These are phyloP conservation scores for Stichodactyla helianthus DNA, from an alignment of 64 coral and sea anemone species.

Conservation along the genomic window DNA sequence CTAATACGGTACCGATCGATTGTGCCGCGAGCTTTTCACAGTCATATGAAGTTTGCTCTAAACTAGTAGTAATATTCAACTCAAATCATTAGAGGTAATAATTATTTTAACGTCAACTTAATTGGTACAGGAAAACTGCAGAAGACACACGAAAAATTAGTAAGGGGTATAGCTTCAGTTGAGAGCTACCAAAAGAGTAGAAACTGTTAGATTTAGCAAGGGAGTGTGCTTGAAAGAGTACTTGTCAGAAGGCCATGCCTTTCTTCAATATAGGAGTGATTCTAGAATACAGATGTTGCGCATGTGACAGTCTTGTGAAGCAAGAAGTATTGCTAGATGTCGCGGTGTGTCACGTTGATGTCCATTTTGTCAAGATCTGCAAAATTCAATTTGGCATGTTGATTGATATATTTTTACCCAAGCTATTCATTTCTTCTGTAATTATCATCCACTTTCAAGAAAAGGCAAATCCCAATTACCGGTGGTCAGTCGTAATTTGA, in stretches of 20 bases:
- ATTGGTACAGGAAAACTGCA: too few species aligned
- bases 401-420: not conserved
- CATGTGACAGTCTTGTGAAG: not conserved
- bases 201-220: not conserved
- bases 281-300: not conserved
- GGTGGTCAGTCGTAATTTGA: not conserved
- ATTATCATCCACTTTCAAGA: not conserved
- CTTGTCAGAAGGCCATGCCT: not conserved
- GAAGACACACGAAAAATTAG: too few species aligned
- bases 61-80: too few species aligned
- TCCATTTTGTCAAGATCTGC: not conserved
- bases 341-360: not conserved
- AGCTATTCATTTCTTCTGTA: not conserved
- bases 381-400: not conserved
- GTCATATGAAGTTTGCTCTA: too few species aligned
- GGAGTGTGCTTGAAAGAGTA: not conserved
- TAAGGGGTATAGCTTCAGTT: too few species aligned
- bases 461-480: not conserved
- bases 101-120: too few species aligned
- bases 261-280: too few species aligned
- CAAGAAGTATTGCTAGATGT: not conserved
- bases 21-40: too few species aligned
- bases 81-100: too few species aligned
- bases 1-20: too few species aligned
- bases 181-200: too few species aligned